phyloP scores from a whole-genome alignment of 1,140 invertebrate genomes.

The Neodiprion virginianus region DNA sequence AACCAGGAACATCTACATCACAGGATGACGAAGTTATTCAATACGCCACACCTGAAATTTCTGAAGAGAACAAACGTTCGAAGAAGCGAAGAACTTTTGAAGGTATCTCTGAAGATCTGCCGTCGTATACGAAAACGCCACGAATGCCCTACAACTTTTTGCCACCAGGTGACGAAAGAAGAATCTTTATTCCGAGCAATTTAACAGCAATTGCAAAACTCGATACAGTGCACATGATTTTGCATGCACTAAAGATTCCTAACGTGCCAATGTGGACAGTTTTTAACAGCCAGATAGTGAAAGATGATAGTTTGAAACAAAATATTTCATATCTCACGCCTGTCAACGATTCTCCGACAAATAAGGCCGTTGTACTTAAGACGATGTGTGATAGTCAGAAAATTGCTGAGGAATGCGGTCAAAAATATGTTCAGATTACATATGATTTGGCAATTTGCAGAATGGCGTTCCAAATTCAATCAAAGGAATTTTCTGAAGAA shows the following conservation, averaged over 20 bases:
- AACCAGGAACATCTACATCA: neutral
- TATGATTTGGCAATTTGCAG: slow-evolving; percentile 29
- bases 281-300: slow-evolving; percentile 27
- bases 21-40: neutral
- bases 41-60: neutral
- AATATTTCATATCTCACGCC: slow-evolving; percentile 31
- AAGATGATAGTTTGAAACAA: slow-evolving; percentile 22
- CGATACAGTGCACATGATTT: slow-evolving; percentile 22
- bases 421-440: slow-evolving; percentile 31
- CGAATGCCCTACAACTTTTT: neutral
- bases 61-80: neutral
- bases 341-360: slow-evolving; percentile 37
- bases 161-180: neutral
- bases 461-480: slow-evolving; percentile 41
- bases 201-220: neutral
- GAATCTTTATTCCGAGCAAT: neutral
- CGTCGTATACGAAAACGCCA: neutral
- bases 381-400: slow-evolving; percentile 32
- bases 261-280: slow-evolving; percentile 27
- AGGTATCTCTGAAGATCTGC: neutral
- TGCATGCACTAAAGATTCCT: slow-evolving; percentile 18
- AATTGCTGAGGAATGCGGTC: slow-evolving; percentile 34
- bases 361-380: slow-evolving; percentile 31
- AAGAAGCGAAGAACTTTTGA: neutral
- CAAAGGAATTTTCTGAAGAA: slow-evolving; percentile 32